Evolutionary conservation across 2,797 vertebrate genomes (phyloP).

Genomic region (Gallirallus australis): DNA sequence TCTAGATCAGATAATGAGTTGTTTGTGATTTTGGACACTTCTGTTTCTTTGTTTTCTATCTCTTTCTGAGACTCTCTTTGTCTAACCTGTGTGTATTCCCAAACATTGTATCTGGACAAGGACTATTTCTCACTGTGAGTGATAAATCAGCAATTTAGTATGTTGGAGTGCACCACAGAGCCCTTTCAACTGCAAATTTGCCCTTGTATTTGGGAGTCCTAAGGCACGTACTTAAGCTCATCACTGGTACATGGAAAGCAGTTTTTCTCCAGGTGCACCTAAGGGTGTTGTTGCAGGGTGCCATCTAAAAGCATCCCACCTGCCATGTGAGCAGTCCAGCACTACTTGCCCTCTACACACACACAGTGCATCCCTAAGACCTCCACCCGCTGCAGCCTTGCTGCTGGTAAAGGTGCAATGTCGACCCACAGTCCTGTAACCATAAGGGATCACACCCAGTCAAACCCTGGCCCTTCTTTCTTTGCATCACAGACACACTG

Average conservation of each 20-base stretch:
- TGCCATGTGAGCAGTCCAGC: background rate
- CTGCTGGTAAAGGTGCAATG: background rate
- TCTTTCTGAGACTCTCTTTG: background rate
- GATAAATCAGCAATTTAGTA: background rate
- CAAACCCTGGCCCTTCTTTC: background rate
- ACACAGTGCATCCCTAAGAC: background rate
- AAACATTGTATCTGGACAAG: background rate
- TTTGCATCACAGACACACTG: background rate
- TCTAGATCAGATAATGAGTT: background rate
- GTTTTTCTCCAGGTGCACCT: background rate
- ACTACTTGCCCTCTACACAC: background rate
- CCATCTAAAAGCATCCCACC: background rate
- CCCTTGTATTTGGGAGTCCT: background rate
- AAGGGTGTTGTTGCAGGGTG: background rate
- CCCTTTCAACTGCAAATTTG: background rate
- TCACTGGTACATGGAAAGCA: background rate
- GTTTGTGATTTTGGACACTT: background rate
- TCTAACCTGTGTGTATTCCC: background rate
- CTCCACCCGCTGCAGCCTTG: background rate
- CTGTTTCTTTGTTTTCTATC: background rate
- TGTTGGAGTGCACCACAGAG: background rate
- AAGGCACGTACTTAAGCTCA: background rate
- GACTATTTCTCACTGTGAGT: background rate
- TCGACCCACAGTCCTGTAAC: background rate
- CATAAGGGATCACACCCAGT: accelerated